Conservation (phyloP, 2,888 invertebrate genomes). For the Apocheima hispidaria region DNA sequence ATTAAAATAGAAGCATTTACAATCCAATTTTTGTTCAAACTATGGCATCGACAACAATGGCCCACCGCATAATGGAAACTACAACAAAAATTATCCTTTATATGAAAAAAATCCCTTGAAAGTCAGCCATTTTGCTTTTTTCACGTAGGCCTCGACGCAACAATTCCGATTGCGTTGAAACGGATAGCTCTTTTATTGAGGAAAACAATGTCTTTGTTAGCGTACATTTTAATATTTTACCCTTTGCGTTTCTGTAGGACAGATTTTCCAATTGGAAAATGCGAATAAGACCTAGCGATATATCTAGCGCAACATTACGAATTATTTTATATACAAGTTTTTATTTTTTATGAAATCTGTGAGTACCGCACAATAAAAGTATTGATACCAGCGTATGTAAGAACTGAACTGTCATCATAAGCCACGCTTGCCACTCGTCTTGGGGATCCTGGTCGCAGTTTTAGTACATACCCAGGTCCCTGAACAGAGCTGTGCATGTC, state of each 20-base stretch:
- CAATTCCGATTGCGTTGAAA: slow-evolving; percentile 51
- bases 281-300: neutral
- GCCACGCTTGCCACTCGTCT: too few species aligned
- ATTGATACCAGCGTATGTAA: too few species aligned
- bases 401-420: too few species aligned
- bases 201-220: slow-evolving; percentile 56
- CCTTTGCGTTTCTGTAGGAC: slow-evolving; percentile 26
- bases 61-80: slow-evolving; percentile 62
- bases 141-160: slow-evolving; percentile 55
- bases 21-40: slow-evolving; percentile 61
- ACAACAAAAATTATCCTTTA: slow-evolving; percentile 72
- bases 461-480: too few species aligned
- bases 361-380: too few species aligned
- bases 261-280: slow-evolving; percentile 22
- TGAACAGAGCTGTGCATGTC: too few species aligned
- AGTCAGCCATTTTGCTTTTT: slow-evolving; percentile 59
- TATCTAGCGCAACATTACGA: too few species aligned
- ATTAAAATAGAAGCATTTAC: slow-evolving; percentile 56
- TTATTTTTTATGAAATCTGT: too few species aligned
- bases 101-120: slow-evolving; percentile 70
- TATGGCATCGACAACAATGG: slow-evolving; percentile 59
- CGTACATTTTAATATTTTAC: slow-evolving; percentile 43
- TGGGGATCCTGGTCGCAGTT: too few species aligned
- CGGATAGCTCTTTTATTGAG: slow-evolving; percentile 53
- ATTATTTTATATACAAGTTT: too few species aligned